phyloP scores from a whole-genome alignment of 2,113 vertebrate species.

The Salvelinus alpinus region DNA sequence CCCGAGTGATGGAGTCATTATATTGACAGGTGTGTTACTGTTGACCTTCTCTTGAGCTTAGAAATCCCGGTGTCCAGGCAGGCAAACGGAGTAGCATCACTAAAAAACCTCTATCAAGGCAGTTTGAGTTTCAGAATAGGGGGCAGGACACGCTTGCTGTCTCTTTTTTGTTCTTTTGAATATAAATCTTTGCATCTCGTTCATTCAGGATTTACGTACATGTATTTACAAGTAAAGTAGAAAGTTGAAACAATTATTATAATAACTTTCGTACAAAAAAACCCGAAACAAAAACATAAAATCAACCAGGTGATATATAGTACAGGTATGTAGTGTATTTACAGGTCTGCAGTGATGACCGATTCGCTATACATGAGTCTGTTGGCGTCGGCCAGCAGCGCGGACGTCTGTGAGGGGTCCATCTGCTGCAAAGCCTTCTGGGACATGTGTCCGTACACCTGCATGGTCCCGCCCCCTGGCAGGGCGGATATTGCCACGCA shows the following conservation, averaged over 20 bases:
- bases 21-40: too few relatives aligned
- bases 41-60: too few relatives aligned
- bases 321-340: slow-evolving; percentile 61
- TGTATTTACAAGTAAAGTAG: slow-evolving; percentile 70
- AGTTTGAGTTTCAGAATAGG: neutral
- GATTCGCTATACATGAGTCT: slow-evolving; percentile 88
- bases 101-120: neutral
- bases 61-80: too few relatives aligned
- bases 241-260: slow-evolving; percentile 64
- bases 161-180: slow-evolving; percentile 67
- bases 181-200: slow-evolving; percentile 80
- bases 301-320: slow-evolving; percentile 88
- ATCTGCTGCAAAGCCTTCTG: slow-evolving; percentile 86
- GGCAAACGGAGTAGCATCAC: neutral
- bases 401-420: slow-evolving; percentile 84
- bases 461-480: slow-evolving; percentile 73
- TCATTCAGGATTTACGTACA: slow-evolving; percentile 63
- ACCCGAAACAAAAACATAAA: slow-evolving; percentile 22
- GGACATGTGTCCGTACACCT: slow-evolving; percentile 85
- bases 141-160: slow-evolving; percentile 12
- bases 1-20: too few relatives aligned
- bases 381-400: slow-evolving; percentile 83
- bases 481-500: slow-evolving; percentile 75
- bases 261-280: slow-evolving; percentile 65
- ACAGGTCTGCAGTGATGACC: slow-evolving; percentile 92